Base-by-base conservation (phyloP, 2,797 vertebrate genomes). In the Poecilia gillii region DNA sequence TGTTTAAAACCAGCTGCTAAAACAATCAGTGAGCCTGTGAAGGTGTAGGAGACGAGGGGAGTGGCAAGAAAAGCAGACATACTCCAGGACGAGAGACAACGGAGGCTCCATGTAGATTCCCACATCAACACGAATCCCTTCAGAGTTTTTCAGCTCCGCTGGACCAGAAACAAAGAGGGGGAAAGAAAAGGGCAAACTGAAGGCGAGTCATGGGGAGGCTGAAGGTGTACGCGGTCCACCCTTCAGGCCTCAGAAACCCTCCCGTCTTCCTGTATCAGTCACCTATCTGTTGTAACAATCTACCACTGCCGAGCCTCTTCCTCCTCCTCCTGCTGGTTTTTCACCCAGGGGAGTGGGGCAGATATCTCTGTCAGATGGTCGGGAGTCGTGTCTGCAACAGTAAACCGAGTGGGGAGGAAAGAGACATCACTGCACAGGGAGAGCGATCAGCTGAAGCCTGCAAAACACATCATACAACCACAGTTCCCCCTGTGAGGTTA, bases 1-100 rank as follows among this genome's bases (percentile, higher is more conserved):
- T 93, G 90, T 91, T 85, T 87, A n/a, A 62, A 79, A 53, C 87
- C 94, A 95, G 94, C 94, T 95, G 94, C 91, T 95, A 92, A 95
- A 95, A 95, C 92, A 95, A 94, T 95, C 93, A 92, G 90, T 68
- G 76, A 88, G 64, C 66, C 84, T 88, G 87, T 85, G 90, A 89
- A 93, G 90, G 90, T 89, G 92, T 88, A 84, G 71, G 78, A 87
- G 85, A 87, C 78, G 74, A 84, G 84, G 78, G 87, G 73, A 86
- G 51, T 41, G 46, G 88, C 86, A 90, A 90, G 85, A 84, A 84
- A 87, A 74, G 77, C 80, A 84, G 87, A 81, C 79, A 59, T 59
- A 79, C 62, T 77, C 51, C 47, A 78, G 80, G 77, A 89, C 25
- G 23, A 74, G 75, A 59, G 83, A 82, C 75, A 79, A 77, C 66